Base-by-base conservation (phyloP, 2,113 vertebrate genomes). In the Hirundichthys speculiger region DNA sequence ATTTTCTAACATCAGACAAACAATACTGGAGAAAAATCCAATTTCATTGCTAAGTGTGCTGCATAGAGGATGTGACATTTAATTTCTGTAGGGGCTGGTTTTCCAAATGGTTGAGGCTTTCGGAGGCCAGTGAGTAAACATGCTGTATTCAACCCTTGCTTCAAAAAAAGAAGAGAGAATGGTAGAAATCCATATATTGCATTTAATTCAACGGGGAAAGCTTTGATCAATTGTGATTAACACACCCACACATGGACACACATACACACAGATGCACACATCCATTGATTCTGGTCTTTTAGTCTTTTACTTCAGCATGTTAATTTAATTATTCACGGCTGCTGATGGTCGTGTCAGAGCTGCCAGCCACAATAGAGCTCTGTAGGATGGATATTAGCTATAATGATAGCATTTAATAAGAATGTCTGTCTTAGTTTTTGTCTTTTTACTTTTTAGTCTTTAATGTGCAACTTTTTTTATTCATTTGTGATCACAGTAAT, bases 21-120 rank as follows among this genome's bases (percentile, higher is more conserved):
- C 62, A 85, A 51, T 54, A 51, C 15, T 21, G 60, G 42, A 50
- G 71, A 83, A 83, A 73, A 89, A 86, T 88, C 75, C 83, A 84
- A 87, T 90, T 84, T 64, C 75, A 62, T 59, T 73, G 79, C 66
- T 89, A 81, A 88, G 66, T 69, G 77, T 80, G 77, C 79, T 69
- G 50, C 76, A 60, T 69, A 55, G 72, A 68, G 75, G 57, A 82
- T 78, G 77, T 79, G 86, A 79, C 82, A 88, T 87, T 79, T 85
- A 54, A 88, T 87, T 82, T 85, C 81, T 79, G 78, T 39, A 66
- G 68, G 81, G 83, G 76, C 56, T 64, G 30, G 34, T 64, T 88
- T 75, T 77, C 82, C 68, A 22, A 51, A 22, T 46, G 64, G 48
- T 54, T 54, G 24, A 20, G 21, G 62, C 52, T 66, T 30, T 75